Percentiles rank a stretch among this genome's conserved stretches.
These are phyloP conservation scores for Megalops atlanticus DNA, from an alignment of 2,113 vertebrate species.

Conservation along the genomic window DNA sequence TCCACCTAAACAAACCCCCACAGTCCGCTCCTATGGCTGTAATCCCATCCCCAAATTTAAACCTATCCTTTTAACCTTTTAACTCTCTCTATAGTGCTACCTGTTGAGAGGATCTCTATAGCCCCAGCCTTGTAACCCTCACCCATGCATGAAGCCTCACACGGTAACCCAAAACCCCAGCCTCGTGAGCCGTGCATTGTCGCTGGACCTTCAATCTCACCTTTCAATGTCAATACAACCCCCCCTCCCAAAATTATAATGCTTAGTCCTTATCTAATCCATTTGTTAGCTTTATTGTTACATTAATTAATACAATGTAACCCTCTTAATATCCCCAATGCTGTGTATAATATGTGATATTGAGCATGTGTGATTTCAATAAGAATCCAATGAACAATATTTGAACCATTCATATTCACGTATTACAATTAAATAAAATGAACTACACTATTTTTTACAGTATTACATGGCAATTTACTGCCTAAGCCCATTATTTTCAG, in stretches of 20 bases:
- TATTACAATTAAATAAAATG: no score
- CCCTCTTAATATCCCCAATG: no score
- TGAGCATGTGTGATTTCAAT: no score
- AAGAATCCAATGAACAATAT: no score
- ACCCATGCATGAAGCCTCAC: conserved; percentile 5
- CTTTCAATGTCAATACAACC: conserved; percentile 6
- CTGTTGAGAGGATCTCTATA: conserved; percentile 5
- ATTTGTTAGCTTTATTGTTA: neutral
- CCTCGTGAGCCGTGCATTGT: neutral
- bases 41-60: neutral
- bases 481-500: no score
- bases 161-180: conserved; percentile 11
- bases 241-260: neutral
- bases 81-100: neutral
- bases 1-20: neutral
- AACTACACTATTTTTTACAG: no score
- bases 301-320: neutral
- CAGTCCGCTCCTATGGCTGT: neutral
- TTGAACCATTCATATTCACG: no score
- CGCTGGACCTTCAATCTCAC: neutral
- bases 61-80: conserved; percentile 9
- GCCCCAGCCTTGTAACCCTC: conserved; percentile 1
- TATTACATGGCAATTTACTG: no score
- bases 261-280: neutral
- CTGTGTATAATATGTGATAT: no score